A percentile compares a stretch with the other conserved stretches of the same genome.
Evolutionary conservation across 2,797 vertebrate genomes (phyloP).

Genomic region (Bucorvus abyssinicus): DNA sequence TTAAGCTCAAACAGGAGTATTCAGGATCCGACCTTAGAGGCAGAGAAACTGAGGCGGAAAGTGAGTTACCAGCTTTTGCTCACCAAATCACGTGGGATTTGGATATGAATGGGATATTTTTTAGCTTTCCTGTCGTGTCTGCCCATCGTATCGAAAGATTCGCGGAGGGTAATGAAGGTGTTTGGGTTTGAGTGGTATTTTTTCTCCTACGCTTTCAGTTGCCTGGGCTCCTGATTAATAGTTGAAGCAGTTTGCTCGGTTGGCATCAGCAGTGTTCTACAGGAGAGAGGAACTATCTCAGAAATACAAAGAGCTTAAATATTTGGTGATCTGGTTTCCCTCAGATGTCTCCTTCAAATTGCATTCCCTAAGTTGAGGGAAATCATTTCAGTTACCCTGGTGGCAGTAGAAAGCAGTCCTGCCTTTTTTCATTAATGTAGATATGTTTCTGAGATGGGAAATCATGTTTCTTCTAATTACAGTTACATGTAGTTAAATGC

Average conservation of each 20-base stretch:
- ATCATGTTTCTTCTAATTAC: constrained; percentile 85
- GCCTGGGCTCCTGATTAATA: constrained; percentile 4
- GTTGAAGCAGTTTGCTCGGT: neutral
- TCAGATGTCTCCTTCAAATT: constrained; percentile 38
- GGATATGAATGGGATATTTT: neutral
- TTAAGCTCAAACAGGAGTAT: neutral
- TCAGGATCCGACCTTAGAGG: neutral
- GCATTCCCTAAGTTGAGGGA: constrained; percentile 47
- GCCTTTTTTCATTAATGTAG: constrained; percentile 75
- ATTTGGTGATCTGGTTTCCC: constrained; percentile 55
- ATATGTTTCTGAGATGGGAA: constrained; percentile 75
- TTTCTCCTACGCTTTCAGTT: constrained; percentile 12
- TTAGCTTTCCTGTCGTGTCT: neutral
- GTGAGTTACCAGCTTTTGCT: neutral
- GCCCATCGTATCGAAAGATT: neutral
- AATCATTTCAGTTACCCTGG: constrained; percentile 65
- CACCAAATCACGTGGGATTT: neutral
- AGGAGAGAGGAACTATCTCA: constrained; percentile 47
- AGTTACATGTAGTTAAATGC: constrained; percentile 80
- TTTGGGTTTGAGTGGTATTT: constrained; percentile 19
- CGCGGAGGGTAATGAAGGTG: neutral
- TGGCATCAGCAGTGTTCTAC: constrained; percentile 12
- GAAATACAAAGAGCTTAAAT: constrained; percentile 53
- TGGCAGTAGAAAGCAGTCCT: constrained; percentile 55
- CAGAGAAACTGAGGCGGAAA: neutral